phyloP scores from a whole-genome alignment of 2,888 invertebrate genomes.

The Dryobota labecula region DNA sequence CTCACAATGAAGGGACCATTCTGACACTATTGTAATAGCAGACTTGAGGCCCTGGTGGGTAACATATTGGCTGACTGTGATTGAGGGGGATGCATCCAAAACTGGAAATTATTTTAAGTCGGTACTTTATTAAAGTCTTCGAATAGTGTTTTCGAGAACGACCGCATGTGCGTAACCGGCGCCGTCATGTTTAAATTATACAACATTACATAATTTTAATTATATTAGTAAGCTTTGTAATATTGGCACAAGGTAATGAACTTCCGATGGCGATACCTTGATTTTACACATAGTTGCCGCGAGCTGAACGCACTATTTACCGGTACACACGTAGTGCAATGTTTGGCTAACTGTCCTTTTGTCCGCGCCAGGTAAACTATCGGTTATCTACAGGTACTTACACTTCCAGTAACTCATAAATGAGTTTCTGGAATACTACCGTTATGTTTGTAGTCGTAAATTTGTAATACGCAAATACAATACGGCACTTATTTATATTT shows the following conservation, averaged over 20 bases:
- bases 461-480: slow-evolving; percentile 10
- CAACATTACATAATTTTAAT: slow-evolving; percentile 1
- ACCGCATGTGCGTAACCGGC: neutral
- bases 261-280: slow-evolving; percentile 23
- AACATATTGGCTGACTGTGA: neutral
- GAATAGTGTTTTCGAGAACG: neutral
- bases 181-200: slow-evolving; percentile 1
- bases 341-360: slow-evolving; percentile 44
- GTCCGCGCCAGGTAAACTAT: slow-evolving; percentile 49
- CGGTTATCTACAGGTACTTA: slow-evolving; percentile 12
- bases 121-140: neutral
- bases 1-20: too few species aligned
- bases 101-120: too few species aligned
- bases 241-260: slow-evolving; percentile 10
- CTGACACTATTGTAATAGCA: too few species aligned
- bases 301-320: slow-evolving; percentile 5
- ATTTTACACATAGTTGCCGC: slow-evolving; percentile 14
- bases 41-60: too few species aligned
- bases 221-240: neutral
- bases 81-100: neutral
- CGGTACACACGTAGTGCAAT: slow-evolving; percentile 6
- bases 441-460: slow-evolving; percentile 13
- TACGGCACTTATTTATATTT: too few species aligned
- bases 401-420: slow-evolving; percentile 43
- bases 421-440: slow-evolving; percentile 47